These are phyloP conservation scores for Drosophila atripex DNA, from an alignment of 2,888 invertebrate genomes.

Conservation along the genomic window DNA sequence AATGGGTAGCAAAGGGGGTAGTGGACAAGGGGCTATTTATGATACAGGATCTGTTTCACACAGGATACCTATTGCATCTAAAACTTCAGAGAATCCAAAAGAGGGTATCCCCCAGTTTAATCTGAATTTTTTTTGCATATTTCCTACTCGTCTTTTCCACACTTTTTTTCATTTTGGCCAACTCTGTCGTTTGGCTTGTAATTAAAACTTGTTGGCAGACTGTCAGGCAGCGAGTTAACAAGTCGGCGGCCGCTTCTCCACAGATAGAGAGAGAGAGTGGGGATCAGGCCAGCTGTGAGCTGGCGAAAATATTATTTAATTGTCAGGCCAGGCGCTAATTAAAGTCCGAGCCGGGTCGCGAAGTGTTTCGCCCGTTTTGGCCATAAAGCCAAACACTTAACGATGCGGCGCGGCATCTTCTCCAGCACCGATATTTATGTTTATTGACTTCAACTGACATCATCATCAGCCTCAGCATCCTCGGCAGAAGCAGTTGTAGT, in stretches of 20 bases:
- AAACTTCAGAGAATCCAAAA: not conserved
- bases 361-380: constrained; percentile 63
- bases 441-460: constrained; percentile 67
- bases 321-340: constrained; percentile 72
- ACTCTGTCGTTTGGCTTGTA: constrained; percentile 54
- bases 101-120: not conserved
- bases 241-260: constrained; percentile 75
- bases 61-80: not conserved
- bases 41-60: not conserved
- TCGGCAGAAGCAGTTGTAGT: not conserved
- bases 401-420: constrained; percentile 51
- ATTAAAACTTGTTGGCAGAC: constrained; percentile 79
- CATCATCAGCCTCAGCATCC: constrained; percentile 36
- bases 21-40: too few relatives aligned
- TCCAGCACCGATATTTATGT: constrained; percentile 66
- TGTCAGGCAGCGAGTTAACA: constrained; percentile 78
- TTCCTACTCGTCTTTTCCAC: constrained; percentile 17
- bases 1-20: constrained; percentile 9
- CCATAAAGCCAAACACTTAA: constrained; percentile 76
- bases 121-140: not conserved
- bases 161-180: constrained; percentile 23
- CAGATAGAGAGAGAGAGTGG: constrained; percentile 22
- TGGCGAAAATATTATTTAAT: constrained; percentile 76
- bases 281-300: constrained; percentile 28
- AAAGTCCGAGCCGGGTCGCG: constrained; percentile 55